These are phyloP conservation scores for Zenarchopterus dispar DNA, from an alignment of 2,797 vertebrate genomes.

Conservation along the genomic window DNA sequence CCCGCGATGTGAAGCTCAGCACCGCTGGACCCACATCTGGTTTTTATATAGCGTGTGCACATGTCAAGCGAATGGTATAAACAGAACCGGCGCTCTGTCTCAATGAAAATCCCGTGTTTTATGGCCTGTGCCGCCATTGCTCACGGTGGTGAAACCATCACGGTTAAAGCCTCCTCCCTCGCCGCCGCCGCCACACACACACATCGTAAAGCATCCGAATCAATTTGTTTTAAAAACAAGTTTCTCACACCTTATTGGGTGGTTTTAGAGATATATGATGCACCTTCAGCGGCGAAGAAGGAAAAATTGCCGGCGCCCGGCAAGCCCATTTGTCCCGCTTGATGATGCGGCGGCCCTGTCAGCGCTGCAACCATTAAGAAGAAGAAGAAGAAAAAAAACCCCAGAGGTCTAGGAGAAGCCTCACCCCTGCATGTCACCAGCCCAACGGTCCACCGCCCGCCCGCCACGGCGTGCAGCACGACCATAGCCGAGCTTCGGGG, in stretches of 20 bases:
- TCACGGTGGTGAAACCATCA: slow-evolving; percentile 29
- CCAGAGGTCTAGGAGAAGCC: slow-evolving; percentile 56
- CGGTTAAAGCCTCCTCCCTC: slow-evolving; percentile 35
- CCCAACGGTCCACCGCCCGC: slow-evolving; percentile 65
- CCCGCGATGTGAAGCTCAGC: slow-evolving; percentile 16
- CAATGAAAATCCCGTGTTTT: slow-evolving; percentile 59
- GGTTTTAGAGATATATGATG: slow-evolving; percentile 95
- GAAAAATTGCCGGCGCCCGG: slow-evolving; percentile 89
- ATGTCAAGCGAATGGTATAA: slow-evolving; percentile 42
- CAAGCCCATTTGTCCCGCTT: slow-evolving; percentile 91
- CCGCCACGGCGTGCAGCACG: slow-evolving; percentile 34
- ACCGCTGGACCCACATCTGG: slow-evolving; percentile 20
- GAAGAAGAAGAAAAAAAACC: neutral
- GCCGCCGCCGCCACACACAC: slow-evolving; percentile 7
- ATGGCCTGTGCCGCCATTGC: slow-evolving; percentile 30
- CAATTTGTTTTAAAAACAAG: slow-evolving; percentile 95
- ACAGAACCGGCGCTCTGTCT: slow-evolving; percentile 50
- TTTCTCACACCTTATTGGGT: slow-evolving; percentile 91
- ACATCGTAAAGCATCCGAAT: slow-evolving; percentile 88
- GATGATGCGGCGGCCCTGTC: slow-evolving; percentile 90
- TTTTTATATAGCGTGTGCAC: slow-evolving; percentile 48
- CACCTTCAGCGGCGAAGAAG: slow-evolving; percentile 89
- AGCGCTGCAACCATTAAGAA: slow-evolving; percentile 85
- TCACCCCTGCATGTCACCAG: slow-evolving; percentile 84
- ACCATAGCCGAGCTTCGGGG: slow-evolving; percentile 41